Base-by-base conservation (phyloP, 2,888 invertebrate species). In the Agriopis leucophaearia region DNA sequence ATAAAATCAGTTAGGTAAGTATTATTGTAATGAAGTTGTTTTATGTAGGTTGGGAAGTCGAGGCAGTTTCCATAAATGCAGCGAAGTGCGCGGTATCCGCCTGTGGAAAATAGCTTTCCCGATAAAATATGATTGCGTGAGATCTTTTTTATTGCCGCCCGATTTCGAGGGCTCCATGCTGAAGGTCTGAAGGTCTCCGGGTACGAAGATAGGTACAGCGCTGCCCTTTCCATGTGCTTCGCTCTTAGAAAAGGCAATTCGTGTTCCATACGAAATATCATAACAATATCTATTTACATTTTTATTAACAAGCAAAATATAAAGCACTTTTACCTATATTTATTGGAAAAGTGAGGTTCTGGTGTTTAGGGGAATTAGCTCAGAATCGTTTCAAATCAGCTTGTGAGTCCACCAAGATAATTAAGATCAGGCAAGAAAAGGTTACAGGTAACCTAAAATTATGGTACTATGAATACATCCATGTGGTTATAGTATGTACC, bases 91-190 rank as follows among this genome's bases (percentile, higher is more conserved):
- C 75, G 71, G 77, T 76, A 81, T 82, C 85, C 81, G 81, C 76
- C 77, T 79, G 78, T 79, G 83, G 82, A 82, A 87, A 88, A 88
- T 85, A 83, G 85, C 88, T 86, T 85, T 83, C 78, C 80, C 88
- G 86, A 90, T 92, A 90, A 92, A 90, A 91, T 91, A 92, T 92
- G 90, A 91, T 92, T 91, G 88, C 84, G 78, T 80, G 80, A 82
- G 85, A 88, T 88, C 84, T 86, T 89, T 88, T 90, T 90, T 91
- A 91, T 89, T 88, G 82, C 76, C 78, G 65, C 75, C 71, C 74
- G 74, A 71, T 70, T 73, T 71, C 61, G 59, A 70, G 69, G 75
- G 72, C 73, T 77, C 74, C 71, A 73, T 75, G 78, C 78, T 76
- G 78, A 69, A 58, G 58, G 51, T 61, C 59, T 65, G 60, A 65